phyloP scores from a whole-genome alignment of 2,888 invertebrate species.

The Calameuta idolon region DNA sequence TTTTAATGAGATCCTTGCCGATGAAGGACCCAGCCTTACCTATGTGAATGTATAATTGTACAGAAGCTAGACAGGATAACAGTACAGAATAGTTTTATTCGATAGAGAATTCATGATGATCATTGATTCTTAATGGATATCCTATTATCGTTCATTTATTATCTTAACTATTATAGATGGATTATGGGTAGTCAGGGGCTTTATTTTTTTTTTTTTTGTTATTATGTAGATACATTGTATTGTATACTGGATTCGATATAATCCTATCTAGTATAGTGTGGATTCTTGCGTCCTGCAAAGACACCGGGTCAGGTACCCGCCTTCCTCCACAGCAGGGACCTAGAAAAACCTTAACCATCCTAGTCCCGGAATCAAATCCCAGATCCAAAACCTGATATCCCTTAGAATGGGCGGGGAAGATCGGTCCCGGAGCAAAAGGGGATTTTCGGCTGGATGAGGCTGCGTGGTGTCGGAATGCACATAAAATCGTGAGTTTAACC shows the following conservation, averaged over 20 bases:
- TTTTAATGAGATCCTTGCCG: background rate
- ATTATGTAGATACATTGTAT: background rate
- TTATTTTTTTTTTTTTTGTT: background rate
- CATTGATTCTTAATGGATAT: background rate
- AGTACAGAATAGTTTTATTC: background rate
- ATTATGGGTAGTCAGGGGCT: background rate
- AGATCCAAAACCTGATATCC: constrained; percentile 56
- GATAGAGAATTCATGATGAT: background rate
- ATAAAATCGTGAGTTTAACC: constrained; percentile 55
- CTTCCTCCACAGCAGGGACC: constrained; percentile 20
- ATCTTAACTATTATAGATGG: background rate
- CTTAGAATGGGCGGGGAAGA: constrained; percentile 29
- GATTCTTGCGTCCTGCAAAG: background rate
- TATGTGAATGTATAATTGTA: background rate
- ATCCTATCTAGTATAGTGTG: background rate
- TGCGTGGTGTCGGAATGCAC: constrained; percentile 49
- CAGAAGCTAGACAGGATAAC: background rate
- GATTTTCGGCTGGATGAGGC: constrained; percentile 28
- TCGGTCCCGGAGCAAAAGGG: constrained; percentile 29
- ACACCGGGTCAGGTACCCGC: constrained; percentile 1
- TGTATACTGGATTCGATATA: background rate
- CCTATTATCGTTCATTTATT: background rate
- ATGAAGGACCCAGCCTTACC: background rate
- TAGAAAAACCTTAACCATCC: constrained; percentile 3
- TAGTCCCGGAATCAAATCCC: constrained; percentile 46